Conservation (phyloP, 1,140 invertebrate genomes). For the Galleria mellonella region DNA sequence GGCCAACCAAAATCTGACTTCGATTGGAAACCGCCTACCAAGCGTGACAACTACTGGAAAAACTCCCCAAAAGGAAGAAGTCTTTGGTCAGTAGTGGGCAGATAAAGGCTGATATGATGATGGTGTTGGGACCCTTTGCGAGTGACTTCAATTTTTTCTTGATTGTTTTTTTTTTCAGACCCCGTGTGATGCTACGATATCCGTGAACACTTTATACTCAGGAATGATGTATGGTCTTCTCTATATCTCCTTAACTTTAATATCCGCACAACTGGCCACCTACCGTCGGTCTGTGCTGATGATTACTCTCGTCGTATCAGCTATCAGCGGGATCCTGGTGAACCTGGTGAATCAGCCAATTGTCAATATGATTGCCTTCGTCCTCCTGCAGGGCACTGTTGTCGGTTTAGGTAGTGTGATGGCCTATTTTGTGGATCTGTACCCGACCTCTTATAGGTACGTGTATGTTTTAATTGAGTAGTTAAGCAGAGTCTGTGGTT, state of each 20-base stretch:
- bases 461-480: neutral
- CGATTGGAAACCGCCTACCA: too few species aligned
- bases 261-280: conserved; percentile 10
- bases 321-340: conserved; percentile 21
- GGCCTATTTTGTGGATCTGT: conserved; percentile 37
- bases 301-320: conserved; percentile 9
- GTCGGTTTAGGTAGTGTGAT: conserved; percentile 25
- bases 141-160: too few species aligned
- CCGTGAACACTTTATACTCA: conserved; percentile 20
- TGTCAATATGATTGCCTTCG: conserved; percentile 26
- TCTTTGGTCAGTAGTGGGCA: too few species aligned
- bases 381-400: conserved; percentile 21
- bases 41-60: too few species aligned
- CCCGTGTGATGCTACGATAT: conserved; percentile 24
- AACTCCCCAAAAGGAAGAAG: too few species aligned
- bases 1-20: too few species aligned
- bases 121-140: too few species aligned
- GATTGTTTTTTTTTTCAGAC: conserved; percentile 14
- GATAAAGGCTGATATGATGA: too few species aligned
- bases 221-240: conserved; percentile 23
- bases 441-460: conserved; percentile 36
- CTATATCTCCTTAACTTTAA: conserved; percentile 17
- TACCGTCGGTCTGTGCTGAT: conserved; percentile 22
- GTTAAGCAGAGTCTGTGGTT: neutral
- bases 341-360: conserved; percentile 21